These are phyloP conservation scores for Folsomia manolachei DNA, from an alignment of 2,888 invertebrate species.

Conservation along the genomic window DNA sequence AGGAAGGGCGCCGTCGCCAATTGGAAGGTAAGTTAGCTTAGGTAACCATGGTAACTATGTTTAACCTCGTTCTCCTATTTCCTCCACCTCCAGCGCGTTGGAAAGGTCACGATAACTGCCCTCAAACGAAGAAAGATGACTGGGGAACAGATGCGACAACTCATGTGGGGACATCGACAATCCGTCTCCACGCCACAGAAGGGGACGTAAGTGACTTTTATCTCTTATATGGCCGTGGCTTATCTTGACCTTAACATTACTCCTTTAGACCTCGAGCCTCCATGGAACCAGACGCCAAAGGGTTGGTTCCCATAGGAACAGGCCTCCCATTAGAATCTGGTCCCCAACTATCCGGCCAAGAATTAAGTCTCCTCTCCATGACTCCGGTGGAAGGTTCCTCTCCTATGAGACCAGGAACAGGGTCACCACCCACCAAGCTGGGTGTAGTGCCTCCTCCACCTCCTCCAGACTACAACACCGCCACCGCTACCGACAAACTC, in stretches of 20 bases:
- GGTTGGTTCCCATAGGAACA: too few species aligned
- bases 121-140: conserved; percentile 77
- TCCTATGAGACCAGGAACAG: conserved; percentile 14
- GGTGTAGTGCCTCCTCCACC: conserved; percentile 13
- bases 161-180: conserved; percentile 83
- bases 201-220: conserved; percentile 58
- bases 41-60: too few species aligned
- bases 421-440: conserved; percentile 4
- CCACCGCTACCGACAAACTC: conserved; percentile 19
- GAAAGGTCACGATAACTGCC: conserved; percentile 80
- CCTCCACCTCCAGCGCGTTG: conserved; percentile 65
- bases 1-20: conserved; percentile 92
- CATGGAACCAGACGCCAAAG: neutral
- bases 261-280: neutral
- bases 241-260: too few species aligned
- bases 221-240: too few species aligned
- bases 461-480: conserved; percentile 33
- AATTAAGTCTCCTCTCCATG: neutral
- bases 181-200: conserved; percentile 75
- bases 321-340: neutral
- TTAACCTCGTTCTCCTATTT: conserved; percentile 23
- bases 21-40: conserved; percentile 78
- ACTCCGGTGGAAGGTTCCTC: conserved; percentile 25
- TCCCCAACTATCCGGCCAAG: neutral
- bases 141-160: conserved; percentile 76